Percentiles rank a stretch among this genome's conserved stretches.
Conservation (phyloP, 2,113 vertebrate species). For the Hippocampus comes region DNA sequence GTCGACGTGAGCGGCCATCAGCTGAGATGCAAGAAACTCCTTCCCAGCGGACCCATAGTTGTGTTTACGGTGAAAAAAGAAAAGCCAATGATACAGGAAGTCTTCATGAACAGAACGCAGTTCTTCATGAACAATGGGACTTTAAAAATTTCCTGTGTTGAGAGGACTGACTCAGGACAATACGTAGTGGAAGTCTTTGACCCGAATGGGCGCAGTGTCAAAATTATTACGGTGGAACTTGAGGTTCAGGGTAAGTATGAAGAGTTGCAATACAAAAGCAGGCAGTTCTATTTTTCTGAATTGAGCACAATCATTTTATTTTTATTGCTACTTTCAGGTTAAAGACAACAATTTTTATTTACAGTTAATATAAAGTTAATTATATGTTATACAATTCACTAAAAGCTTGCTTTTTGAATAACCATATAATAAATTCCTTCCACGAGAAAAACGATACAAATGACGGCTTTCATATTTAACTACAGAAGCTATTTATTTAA, state of each 20-base stretch:
- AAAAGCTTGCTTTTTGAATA: too few species aligned
- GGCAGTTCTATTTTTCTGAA: not conserved
- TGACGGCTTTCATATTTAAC: too few species aligned
- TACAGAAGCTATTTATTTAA: too few species aligned
- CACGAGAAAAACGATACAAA: too few species aligned
- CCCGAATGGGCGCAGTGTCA: not conserved
- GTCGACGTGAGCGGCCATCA: not conserved
- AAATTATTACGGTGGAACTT: not conserved
- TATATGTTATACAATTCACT: too few species aligned
- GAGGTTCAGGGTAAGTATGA: slow-evolving; percentile 47
- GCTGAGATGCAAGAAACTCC: slow-evolving; percentile 8
- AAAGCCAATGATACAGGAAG: not conserved
- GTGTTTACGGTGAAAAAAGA: slow-evolving; percentile 32
- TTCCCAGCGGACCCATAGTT: accelerated
- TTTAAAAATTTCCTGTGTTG: slow-evolving; percentile 30
- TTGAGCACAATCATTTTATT: not conserved
- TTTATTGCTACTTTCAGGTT: not conserved
- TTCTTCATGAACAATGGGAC: slow-evolving; percentile 47
- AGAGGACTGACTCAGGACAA: slow-evolving; percentile 37
- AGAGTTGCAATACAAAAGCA: not conserved
- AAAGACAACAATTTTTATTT: not conserved
- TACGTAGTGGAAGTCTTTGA: slow-evolving; percentile 17
- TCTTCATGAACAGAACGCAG: slow-evolving; percentile 7
- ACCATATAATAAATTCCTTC: too few species aligned
- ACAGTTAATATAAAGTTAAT: not conserved